Base-by-base conservation (phyloP, 2,797 vertebrate species). In the Luscinia megarhynchos region DNA sequence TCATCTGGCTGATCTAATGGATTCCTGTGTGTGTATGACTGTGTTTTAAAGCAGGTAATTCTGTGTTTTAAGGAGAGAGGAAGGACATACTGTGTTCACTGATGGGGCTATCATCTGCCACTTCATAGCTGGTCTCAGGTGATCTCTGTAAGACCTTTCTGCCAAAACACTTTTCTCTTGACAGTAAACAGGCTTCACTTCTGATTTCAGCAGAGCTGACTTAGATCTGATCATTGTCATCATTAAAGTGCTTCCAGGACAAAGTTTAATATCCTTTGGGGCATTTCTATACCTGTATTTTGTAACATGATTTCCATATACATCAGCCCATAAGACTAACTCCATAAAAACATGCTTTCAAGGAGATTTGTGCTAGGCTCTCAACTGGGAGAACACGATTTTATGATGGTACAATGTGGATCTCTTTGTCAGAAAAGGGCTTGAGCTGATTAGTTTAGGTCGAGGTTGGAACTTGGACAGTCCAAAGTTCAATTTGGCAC, bases 21-120 rank as follows among this genome's bases (percentile, higher is more conserved):
- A 68, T 93, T 77, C 20, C 46, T 27, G 9, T 38, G 24, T 43
- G 23, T 32, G 7, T 45, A 20, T 38, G 11, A 43, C 30, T 59
- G 61, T 50, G 34, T 78, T 85, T 93, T 64, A 88, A 86, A 94
- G 58, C 54, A 84, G 43, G 32, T 50, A 78, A 81, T 73, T 90
- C 51, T 78, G 73, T 10, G 53, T 84, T 91, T 75, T 81, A 62
- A 81, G 36, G 59, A 78, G 43, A 53, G 30, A 87, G 54, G 62
- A 54, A 66, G 15, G 17, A 78, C 73, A 55, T 29, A 14, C 5
- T n/a, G 0, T 23, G 53, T 59, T 53, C 57, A 46, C 23, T 9
- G 2, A 29, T 7, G 53, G 11, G 14, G 6, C 45, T 91, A 53
- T 84, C 40, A 54, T 8, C 17, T 94, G 22, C 54, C 57, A 36